Evolutionary conservation across 2,113 vertebrate species (phyloP), one percentile per base, ranked within the genome.

Genomic region (Peromyscus maniculatus): DNA sequence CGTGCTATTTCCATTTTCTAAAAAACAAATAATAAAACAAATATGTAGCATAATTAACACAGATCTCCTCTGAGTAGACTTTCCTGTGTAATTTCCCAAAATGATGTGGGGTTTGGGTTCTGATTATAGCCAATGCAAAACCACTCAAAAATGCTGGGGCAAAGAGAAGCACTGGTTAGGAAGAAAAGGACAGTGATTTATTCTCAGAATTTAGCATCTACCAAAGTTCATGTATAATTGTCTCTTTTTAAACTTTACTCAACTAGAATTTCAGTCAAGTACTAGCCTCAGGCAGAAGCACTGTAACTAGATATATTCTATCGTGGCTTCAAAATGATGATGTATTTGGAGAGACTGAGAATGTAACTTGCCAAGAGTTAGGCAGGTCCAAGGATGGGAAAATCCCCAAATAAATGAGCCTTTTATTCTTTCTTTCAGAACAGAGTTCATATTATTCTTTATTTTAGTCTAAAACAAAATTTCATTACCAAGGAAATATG

Each of bases 51-150:
- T 71, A 89, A 95, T 96, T 86, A 96, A 89, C 66, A 94, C 24
- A 83, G 3, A 26, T 89, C n/a, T 93, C 77, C 11, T 82, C 71
- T 83, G 59, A 55, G 57, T 46, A 95, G 67, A 91, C 10, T 74
- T 91, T 83, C 93, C 55, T 83, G 88, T 49, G 64, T 93, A 71
- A 86, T 91, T 97, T 97, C 62, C 71, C 66, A 84, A 83, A 93
- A 55, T 10, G 93, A 71, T 36, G 21, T 55, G 55, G 21, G 31
- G 8, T 92, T 96, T 96, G 59, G 24, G 24, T 83, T 94, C 49
- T 93, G 66, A 88, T 5, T 26, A 83, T 13, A 95, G n/a, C 3
- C 46, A 90, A 66, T 66, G 33, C 17, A 97, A 91, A 95, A 92
- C 80, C 36, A 77, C 9, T 71, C 57, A 57, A 87, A 95, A 93